Base-by-base conservation (phyloP, 2,113 vertebrate genomes). In the Loxodonta africana region DNA sequence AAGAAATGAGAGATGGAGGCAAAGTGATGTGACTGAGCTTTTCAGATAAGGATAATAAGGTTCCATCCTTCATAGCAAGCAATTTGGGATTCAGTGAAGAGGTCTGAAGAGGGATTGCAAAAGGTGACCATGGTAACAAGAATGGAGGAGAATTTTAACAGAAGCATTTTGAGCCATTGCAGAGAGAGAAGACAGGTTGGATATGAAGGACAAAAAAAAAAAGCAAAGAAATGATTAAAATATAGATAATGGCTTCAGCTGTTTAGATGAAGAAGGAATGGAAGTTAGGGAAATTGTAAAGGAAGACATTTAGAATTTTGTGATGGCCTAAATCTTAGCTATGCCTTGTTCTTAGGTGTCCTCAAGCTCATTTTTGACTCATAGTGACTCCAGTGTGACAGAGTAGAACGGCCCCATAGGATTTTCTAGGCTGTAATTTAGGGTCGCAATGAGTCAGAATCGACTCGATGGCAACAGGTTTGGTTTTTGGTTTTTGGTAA, bases 81-180 rank as follows among this genome's bases (percentile, higher is more conserved):
- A 95, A 95, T 96, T 95, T 96, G 62, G 51, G 30, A 95, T 51
- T 94, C 67, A 95, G 87, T 86, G 83, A 96, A 95, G 93, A 95
- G 63, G 44, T 96, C 84, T 97, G 89, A 95, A 91, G 95, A 95
- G 26, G 46, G n/a, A 65, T 94, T 95, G 48, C 73, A 21, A 96
- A 90, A 97, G 81, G 94, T 95, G 96, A 23, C 60, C 78, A 97
- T 97, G 91, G 95, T 91, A 97, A 98, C 91, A 87, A 96, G 74
- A 95, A 95, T n/a, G 63, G 53, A 88, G 21, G 48, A 83, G 48
- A 94, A 95, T 88, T 92, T 95, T 92, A 96, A 71, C 30, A 92
- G 88, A 97, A 85, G 87, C 30, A n/a, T 94, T 96, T 93, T 96
- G 30, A 97, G 48, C 41, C 44, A 94, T 92, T 97, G 95, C 44